phyloP scores from a whole-genome alignment of 2,888 invertebrate species.

The Octodonta nipae region DNA sequence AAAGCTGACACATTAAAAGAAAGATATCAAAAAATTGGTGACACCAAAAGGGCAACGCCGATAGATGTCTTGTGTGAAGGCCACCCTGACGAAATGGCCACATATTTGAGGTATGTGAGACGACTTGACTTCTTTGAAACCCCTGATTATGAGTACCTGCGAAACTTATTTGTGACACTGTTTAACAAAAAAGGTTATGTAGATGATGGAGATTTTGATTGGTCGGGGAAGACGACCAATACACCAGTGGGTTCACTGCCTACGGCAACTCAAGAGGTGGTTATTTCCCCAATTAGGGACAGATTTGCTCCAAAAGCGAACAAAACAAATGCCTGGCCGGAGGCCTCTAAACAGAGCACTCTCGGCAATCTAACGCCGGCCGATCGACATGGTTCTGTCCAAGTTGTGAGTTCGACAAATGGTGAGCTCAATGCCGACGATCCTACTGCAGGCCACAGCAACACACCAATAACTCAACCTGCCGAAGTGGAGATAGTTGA shows the following conservation, averaged over 20 bases:
- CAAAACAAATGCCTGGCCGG: constrained; percentile 70
- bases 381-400: constrained; percentile 92
- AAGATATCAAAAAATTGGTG: constrained; percentile 99
- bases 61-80: constrained; percentile 85
- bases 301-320: constrained; percentile 62
- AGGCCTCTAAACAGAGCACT: constrained; percentile 69
- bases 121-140: constrained; percentile 99
- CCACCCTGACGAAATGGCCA: constrained; percentile 91
- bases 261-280: constrained; percentile 82
- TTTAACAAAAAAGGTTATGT: constrained; percentile 76
- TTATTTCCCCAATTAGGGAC: constrained; percentile 81
- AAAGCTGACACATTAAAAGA: constrained; percentile 98
- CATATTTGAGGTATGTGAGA: constrained; percentile 91
- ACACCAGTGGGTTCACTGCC: constrained; percentile 85
- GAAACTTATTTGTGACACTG: constrained; percentile 86
- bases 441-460: constrained; percentile 91
- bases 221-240: constrained; percentile 74
- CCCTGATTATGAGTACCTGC: constrained; percentile 97
- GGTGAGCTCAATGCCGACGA: constrained; percentile 90
- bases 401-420: constrained; percentile 96
- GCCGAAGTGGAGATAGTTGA: constrained; percentile 90
- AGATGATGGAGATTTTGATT: constrained; percentile 88
- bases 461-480: constrained; percentile 86
- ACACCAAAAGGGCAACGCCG: constrained; percentile 97
- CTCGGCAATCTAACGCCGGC: constrained; percentile 82